Evolutionary conservation across 2,797 vertebrate species (phyloP), one percentile per base, ranked within the genome.

Genomic region (Myiotriccus ornatus): DNA sequence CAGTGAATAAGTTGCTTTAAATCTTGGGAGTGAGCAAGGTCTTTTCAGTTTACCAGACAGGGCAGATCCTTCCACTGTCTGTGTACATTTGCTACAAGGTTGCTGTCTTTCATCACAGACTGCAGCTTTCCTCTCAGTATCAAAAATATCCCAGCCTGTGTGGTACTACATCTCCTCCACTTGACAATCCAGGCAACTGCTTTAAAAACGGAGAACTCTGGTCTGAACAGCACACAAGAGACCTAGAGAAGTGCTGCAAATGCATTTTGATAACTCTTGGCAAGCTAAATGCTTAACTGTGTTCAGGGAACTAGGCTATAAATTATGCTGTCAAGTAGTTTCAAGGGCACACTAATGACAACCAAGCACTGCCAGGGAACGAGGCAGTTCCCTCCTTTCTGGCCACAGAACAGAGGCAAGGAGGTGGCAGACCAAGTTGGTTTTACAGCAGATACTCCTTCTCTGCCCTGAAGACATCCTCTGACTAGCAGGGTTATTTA

Each of bases 241-340:
- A 95, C 70, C 39, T 57, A 67, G 18, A 77, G 35, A 90, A 94
- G 68, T 71, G 88, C 64, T 90, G 56, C 60, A 90, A 79, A 87
- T 25, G 68, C 90, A 92, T 87, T 92, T 89, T 87, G 75, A 59
- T 84, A 88, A 89, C 75, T 80, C 77, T 67, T 92, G 88, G 94
- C 92, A 92, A 87, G 44, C 60, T 35, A 79, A 80, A 92, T 37
- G 69, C 73, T 62, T 50, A 47, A 84, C 74, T 74, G 74, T 35
- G 64, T 86, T 70, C 65, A 76, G 79, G 64, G 67, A 94, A 67
- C 62, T 21, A 75, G 56, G 78, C 67, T 74, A 79, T 92, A 92
- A 87, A 93, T 95, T 82, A 90, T 30, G 75, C 60, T 84, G 84
- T 92, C 90, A 88, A 70, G 63, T 35, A 90, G 46, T 84, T 94